Evolutionary conservation across 2,888 invertebrate species (phyloP).

Genomic region (Gandaritis pyraliata): DNA sequence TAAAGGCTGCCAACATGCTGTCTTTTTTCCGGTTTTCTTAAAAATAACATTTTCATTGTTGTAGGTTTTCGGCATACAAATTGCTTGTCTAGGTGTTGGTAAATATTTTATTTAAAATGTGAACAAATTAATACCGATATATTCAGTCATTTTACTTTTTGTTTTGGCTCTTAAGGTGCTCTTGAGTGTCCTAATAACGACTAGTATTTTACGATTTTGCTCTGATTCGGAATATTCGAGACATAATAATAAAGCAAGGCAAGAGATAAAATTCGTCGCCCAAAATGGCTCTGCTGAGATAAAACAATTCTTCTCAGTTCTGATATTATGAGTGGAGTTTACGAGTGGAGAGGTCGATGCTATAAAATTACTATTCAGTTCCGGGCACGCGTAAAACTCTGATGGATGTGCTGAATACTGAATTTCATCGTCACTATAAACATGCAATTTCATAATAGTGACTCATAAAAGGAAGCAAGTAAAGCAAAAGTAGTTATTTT

Average conservation of each 20-base stretch:
- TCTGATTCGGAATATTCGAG: constrained; percentile 8
- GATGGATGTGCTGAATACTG: constrained; percentile 32
- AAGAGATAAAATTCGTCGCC: constrained; percentile 16
- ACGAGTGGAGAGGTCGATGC: constrained; percentile 40
- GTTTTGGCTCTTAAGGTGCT: too few species aligned
- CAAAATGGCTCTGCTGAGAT: constrained; percentile 34
- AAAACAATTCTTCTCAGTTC: constrained; percentile 44
- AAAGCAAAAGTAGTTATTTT: too few species aligned
- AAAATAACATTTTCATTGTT: too few species aligned
- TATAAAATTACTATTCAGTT: constrained; percentile 43
- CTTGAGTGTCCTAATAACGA: too few species aligned
- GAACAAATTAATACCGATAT: too few species aligned
- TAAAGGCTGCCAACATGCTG: too few species aligned
- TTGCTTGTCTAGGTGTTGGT: too few species aligned
- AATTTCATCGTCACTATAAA: constrained; percentile 19
- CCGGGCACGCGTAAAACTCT: constrained; percentile 36
- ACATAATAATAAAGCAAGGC: constrained; percentile 18
- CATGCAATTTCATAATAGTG: constrained; percentile 27
- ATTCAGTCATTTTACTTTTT: too few species aligned
- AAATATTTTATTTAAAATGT: too few species aligned
- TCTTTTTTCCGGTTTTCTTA: too few species aligned
- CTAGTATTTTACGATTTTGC: constrained; percentile 7
- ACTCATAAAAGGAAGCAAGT: constrained; percentile 37
- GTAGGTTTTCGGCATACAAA: too few species aligned
- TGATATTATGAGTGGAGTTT: constrained; percentile 40